These are phyloP conservation scores for Tridacna crocea DNA, from an alignment of 2,888 invertebrate genomes.

Conservation along the genomic window DNA sequence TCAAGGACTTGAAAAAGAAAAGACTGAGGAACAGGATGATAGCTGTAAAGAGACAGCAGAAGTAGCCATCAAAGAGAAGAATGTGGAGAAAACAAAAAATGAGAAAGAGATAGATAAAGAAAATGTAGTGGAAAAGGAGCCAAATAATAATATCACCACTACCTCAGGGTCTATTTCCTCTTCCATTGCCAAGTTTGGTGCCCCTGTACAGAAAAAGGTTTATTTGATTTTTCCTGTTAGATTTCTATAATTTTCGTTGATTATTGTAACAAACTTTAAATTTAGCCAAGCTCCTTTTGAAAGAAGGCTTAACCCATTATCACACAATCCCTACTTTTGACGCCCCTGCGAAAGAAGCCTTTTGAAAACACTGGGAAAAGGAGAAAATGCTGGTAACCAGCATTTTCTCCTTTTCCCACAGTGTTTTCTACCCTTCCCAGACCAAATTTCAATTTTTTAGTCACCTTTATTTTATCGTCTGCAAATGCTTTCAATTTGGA, in stretches of 20 bases:
- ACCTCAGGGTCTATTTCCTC: slow-evolving; percentile 9
- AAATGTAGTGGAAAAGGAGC: slow-evolving; percentile 16
- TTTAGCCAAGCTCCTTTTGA: neutral
- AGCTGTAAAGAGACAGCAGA: neutral
- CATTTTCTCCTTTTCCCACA: no score
- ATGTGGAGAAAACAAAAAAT: neutral
- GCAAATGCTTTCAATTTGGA: no score
- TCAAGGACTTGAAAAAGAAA: slow-evolving; percentile 7
- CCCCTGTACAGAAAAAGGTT: slow-evolving; percentile 38
- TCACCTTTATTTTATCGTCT: no score
- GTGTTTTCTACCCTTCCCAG: no score
- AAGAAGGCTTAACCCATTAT: no score
- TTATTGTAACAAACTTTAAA: neutral
- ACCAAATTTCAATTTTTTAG: no score
- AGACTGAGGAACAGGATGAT: neutral
- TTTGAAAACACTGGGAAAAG: no score
- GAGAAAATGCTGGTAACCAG: no score
- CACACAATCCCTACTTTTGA: no score
- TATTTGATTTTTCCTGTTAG: neutral
- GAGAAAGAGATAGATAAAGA: slow-evolving; percentile 6
- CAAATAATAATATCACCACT: slow-evolving; percentile 1
- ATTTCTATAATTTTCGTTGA: neutral
- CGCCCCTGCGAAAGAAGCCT: no score
- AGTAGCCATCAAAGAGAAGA: neutral
- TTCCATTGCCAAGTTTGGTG: slow-evolving; percentile 53